Conservation (phyloP, 1,140 invertebrate genomes). For the Ptiloglossa arizonensis region DNA sequence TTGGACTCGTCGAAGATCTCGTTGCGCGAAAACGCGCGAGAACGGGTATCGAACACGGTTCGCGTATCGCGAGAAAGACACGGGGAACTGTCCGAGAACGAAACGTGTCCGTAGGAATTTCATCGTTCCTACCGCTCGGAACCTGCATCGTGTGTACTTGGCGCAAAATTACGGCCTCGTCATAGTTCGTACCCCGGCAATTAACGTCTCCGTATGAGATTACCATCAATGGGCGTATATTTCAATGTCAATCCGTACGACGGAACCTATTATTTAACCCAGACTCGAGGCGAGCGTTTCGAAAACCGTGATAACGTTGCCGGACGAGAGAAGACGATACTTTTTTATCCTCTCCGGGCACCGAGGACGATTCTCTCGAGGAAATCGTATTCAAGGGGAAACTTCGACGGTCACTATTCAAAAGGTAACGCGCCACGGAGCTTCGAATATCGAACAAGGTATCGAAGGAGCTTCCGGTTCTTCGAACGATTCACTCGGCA, state of each 20-base stretch:
- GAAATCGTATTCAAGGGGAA: too few relatives aligned
- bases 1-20: too few relatives aligned
- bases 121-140: not conserved
- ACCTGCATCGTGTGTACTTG: not conserved
- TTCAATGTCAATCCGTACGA: constrained; percentile 11
- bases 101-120: too few relatives aligned
- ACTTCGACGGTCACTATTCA: too few relatives aligned
- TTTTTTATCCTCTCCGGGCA: constrained; percentile 16
- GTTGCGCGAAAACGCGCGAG: too few relatives aligned
- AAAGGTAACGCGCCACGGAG: too few relatives aligned
- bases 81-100: too few relatives aligned
- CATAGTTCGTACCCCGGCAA: not conserved
- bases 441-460: too few relatives aligned
- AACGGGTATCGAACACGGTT: not conserved
- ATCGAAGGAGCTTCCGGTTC: not conserved
- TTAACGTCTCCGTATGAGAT: constrained; percentile 13
- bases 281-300: not conserved
- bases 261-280: constrained; percentile 16
- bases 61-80: too few relatives aligned
- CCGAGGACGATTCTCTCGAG: not conserved
- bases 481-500: not conserved
- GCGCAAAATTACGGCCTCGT: not conserved
- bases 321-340: too few relatives aligned
- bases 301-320: not conserved
- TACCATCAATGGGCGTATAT: constrained; percentile 13